These are phyloP conservation scores for Ophonus ardosiacus DNA, from an alignment of 2,888 invertebrate species.

Conservation along the genomic window DNA sequence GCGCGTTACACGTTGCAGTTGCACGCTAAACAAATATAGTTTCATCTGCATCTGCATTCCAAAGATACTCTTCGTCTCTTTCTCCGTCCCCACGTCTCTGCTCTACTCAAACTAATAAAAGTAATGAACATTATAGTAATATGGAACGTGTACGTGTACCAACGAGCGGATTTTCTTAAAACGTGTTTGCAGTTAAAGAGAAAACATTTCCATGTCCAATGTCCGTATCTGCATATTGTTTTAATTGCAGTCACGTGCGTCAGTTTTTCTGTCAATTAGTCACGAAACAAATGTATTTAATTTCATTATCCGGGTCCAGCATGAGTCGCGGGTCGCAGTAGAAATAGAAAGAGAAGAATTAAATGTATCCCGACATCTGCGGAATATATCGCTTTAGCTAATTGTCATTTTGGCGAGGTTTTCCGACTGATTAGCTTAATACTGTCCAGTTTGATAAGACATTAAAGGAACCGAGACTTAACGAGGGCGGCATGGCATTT, in stretches of 20 bases:
- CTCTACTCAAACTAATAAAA: background rate
- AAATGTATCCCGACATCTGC: slow-evolving; percentile 41
- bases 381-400: slow-evolving; percentile 34
- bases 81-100: no score
- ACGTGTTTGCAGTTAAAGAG: slow-evolving; percentile 11
- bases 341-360: slow-evolving; percentile 18
- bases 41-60: background rate
- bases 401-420: slow-evolving; percentile 46
- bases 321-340: background rate
- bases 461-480: slow-evolving; percentile 37
- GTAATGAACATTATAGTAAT: background rate
- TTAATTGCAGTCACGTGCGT: slow-evolving; percentile 53
- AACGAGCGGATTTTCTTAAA: slow-evolving; percentile 10
- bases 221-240: slow-evolving; percentile 33
- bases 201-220: slow-evolving; percentile 33
- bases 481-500: slow-evolving; percentile 19
- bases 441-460: slow-evolving; percentile 57
- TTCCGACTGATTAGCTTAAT: slow-evolving; percentile 49
- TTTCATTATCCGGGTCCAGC: slow-evolving; percentile 37
- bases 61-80: background rate
- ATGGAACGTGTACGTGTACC: background rate
- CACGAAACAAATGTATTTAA: slow-evolving; percentile 58
- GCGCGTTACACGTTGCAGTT: background rate
- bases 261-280: slow-evolving; percentile 61
- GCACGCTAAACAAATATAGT: slow-evolving; percentile 20